Percentiles rank a stretch among this genome's conserved stretches.
phyloP scores from a whole-genome alignment of 2,888 invertebrate species.

The Hetaerina titia region DNA sequence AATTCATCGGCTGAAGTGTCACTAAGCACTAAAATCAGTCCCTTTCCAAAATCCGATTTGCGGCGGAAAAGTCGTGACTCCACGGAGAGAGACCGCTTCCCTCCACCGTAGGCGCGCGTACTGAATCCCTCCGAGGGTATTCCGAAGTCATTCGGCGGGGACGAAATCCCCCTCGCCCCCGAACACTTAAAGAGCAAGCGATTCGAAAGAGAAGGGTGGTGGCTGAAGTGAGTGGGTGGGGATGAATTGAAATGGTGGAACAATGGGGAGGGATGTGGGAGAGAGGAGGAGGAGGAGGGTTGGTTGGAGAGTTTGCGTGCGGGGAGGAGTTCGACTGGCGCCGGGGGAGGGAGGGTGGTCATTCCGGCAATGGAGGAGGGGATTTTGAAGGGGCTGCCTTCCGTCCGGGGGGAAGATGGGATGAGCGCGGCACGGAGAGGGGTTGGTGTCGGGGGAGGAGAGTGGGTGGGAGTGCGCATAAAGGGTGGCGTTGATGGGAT shows the following conservation, averaged over 20 bases:
- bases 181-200: constrained; percentile 37
- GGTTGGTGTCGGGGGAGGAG: not conserved
- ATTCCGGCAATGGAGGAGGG: not conserved
- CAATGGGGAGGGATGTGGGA: not conserved
- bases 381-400: not conserved
- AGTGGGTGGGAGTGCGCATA: not conserved
- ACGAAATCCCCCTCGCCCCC: not conserved
- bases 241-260: not conserved
- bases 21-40: not conserved
- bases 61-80: not conserved
- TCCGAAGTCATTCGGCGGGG: not conserved
- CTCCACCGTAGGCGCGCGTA: not conserved
- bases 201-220: not conserved
- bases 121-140: not conserved
- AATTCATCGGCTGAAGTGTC: too few relatives aligned
- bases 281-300: not conserved
- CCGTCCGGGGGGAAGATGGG: not conserved
- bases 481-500: constrained; percentile 12
- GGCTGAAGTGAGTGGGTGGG: not conserved
- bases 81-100: not conserved
- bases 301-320: constrained; percentile 21
- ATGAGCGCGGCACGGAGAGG: not conserved
- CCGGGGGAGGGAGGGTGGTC: not conserved
- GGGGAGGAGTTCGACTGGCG: too few relatives aligned
- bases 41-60: not conserved